A percentile compares a stretch with the other conserved stretches of the same genome.
These are phyloP conservation scores for Galeopterus variegatus DNA, from an alignment of 2,113 vertebrate species.

Conservation along the genomic window DNA sequence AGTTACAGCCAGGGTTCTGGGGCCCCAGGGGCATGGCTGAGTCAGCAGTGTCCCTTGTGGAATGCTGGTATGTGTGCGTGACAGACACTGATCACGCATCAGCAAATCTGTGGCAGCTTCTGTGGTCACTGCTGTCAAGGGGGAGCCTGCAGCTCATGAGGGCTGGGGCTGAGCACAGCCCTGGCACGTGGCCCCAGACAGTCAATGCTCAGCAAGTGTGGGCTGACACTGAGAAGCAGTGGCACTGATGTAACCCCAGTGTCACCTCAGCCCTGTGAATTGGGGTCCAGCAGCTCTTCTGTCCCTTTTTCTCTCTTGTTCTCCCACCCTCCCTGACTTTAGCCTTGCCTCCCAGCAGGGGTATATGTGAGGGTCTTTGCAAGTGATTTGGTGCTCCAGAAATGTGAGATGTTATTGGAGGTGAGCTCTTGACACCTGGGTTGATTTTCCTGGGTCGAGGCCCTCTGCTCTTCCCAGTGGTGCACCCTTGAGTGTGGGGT, in stretches of 20 bases:
- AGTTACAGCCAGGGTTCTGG: neutral
- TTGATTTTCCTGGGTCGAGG: neutral
- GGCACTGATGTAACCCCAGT: neutral
- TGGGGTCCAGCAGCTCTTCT: neutral
- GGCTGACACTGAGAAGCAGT: rapidly evolving
- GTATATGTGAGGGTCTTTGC: neutral
- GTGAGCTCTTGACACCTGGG: neutral
- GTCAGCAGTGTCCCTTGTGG: neutral
- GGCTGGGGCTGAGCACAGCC: too few species aligned
- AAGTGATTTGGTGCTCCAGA: neutral
- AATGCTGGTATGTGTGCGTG: neutral
- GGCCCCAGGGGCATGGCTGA: too few species aligned
- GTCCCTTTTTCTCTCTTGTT: neutral
- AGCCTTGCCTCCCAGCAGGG: rapidly evolving
- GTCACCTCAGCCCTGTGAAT: neutral
- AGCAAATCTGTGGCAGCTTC: rapidly evolving
- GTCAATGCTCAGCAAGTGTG: neutral
- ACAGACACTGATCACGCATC: rapidly evolving
- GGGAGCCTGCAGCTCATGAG: neutral
- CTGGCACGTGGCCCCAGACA: neutral
- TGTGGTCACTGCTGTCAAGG: neutral
- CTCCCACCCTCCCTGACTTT: neutral
- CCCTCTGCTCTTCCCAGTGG: neutral
- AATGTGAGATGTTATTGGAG: neutral
- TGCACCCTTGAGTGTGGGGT: neutral